phyloP scores from a whole-genome alignment of 2,797 vertebrate genomes.

The Alfaro cultratus region DNA sequence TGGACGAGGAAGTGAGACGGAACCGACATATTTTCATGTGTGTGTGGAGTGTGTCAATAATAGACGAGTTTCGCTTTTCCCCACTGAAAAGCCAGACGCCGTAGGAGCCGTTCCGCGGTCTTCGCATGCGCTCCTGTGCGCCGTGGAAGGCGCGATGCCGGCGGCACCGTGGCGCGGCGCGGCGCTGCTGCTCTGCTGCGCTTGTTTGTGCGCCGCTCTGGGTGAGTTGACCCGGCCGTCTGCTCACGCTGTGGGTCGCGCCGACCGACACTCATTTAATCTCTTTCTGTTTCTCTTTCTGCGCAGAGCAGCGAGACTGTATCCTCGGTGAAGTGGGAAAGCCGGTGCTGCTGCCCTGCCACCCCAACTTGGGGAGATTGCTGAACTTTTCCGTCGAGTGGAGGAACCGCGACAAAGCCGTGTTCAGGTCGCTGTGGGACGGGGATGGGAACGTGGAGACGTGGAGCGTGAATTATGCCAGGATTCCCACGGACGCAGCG shows the following conservation, averaged over 20 bases:
- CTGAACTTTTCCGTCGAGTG: constrained; percentile 71
- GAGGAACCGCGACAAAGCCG: constrained; percentile 51
- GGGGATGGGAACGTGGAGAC: constrained; percentile 15
- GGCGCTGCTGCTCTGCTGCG: constrained; percentile 57
- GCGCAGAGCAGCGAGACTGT: constrained; percentile 59
- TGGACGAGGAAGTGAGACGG: constrained; percentile 5
- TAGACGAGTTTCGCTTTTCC: neutral
- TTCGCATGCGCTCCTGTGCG: neutral
- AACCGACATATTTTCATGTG: neutral
- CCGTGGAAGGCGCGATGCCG: constrained; percentile 22
- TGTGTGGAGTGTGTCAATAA: neutral
- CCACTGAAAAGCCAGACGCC: neutral
- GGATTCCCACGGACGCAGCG: constrained; percentile 34
- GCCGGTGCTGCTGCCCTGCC: constrained; percentile 61
- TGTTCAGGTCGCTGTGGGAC: constrained; percentile 61
- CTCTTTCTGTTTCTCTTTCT: neutral
- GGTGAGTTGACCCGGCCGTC: constrained; percentile 53
- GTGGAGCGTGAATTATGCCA: constrained; percentile 36
- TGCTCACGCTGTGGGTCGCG: neutral
- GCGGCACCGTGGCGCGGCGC: constrained; percentile 44
- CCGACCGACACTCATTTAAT: neutral
- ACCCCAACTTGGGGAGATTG: constrained; percentile 13
- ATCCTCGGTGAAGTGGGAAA: constrained; percentile 58
- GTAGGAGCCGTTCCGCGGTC: neutral
- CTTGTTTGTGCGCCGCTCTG: constrained; percentile 33